Base-by-base conservation (phyloP, 2,888 invertebrate genomes). In the Hydraecia micacea region DNA sequence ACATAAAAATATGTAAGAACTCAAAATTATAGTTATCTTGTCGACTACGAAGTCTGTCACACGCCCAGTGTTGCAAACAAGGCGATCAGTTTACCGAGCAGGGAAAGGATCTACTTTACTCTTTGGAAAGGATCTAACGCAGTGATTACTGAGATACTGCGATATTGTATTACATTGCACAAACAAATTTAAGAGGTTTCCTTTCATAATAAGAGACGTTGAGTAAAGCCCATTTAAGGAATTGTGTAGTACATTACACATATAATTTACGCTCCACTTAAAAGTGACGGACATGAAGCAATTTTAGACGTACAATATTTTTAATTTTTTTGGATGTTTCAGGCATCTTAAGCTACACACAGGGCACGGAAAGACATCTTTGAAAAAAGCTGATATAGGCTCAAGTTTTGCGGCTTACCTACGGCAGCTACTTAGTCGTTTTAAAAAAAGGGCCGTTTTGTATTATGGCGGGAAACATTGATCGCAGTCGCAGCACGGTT, bases 111-210 rank as follows among this genome's bases (percentile, higher is more conserved):
- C 86, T 88, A 84, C n/a, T n/a, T n/a, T n/a, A n/a, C n/a, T n/a
- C n/a, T n/a, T n/a, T n/a, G 90, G 91, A 92, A 92, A 91, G 91
- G 92, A 91, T 89, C 86, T 88, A 84, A 80, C 85, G 65, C 78
- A 90, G 85, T 89, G 89, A 91, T 91, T 91, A 90, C 88, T 73
- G 79, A 81, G 75, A 75, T 77, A 84, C 82, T 72, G 80, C 78
- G 90, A 91, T 92, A 91, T 92, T 91, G 91, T 91, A 90, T 92
- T 92, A 92, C 87, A 89, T 92, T 93, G 91, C 93, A 91, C 90
- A 91, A 91, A 91, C 85, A 86, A 89, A 90, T 86, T 89, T 88
- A 87, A 89, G 90, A 89, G 90, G 88, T 88, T 83, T 87, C 87
- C 88, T 91, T 91, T 91, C 91, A 90, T 89, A 91, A 92, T 88